A percentile compares a stretch with the other conserved stretches of the same genome.
phyloP scores from a whole-genome alignment of 1,140 invertebrate genomes.

The Muscidifurax raptorellus region DNA sequence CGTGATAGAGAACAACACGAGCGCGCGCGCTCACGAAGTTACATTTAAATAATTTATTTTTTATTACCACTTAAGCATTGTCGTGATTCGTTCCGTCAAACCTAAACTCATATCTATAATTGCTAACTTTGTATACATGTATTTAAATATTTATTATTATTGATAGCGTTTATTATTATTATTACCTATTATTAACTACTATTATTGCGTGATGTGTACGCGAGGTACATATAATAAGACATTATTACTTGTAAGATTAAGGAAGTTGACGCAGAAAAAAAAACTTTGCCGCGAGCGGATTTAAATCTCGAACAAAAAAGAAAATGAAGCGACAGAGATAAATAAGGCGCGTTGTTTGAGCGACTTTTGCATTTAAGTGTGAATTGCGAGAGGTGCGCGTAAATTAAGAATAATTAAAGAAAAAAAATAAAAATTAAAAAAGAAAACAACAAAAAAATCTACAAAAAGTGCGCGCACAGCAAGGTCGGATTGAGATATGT shows the following conservation, averaged over 20 bases:
- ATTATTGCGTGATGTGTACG: slow-evolving; percentile 50
- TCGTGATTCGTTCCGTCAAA: slow-evolving; percentile 56
- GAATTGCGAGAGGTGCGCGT: neutral
- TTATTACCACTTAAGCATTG: slow-evolving; percentile 59
- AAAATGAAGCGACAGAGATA: slow-evolving; percentile 15
- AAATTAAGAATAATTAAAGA: slow-evolving; percentile 40
- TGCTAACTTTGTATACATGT: slow-evolving; percentile 58
- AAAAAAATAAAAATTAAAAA: slow-evolving; percentile 51
- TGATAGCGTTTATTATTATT: slow-evolving; percentile 52
- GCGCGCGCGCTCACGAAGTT: slow-evolving; percentile 49
- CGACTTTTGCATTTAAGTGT: slow-evolving; percentile 68
- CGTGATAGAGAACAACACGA: slow-evolving; percentile 45
- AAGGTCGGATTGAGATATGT: slow-evolving; percentile 72
- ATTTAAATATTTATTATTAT: slow-evolving; percentile 55
- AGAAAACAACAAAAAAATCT: slow-evolving; percentile 50
- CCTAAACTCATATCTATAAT: slow-evolving; percentile 61
- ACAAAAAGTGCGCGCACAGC: slow-evolving; percentile 56
- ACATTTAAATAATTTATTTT: slow-evolving; percentile 55
- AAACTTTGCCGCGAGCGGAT: slow-evolving; percentile 40
- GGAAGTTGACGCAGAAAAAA: slow-evolving; percentile 51
- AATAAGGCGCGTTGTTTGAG: slow-evolving; percentile 59
- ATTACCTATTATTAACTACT: slow-evolving; percentile 47
- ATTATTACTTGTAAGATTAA: slow-evolving; percentile 56
- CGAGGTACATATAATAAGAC: slow-evolving; percentile 39
- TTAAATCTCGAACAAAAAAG: slow-evolving; percentile 48